phyloP scores from a whole-genome alignment of 2,113 vertebrate species.

The Zosterops pallidus region DNA sequence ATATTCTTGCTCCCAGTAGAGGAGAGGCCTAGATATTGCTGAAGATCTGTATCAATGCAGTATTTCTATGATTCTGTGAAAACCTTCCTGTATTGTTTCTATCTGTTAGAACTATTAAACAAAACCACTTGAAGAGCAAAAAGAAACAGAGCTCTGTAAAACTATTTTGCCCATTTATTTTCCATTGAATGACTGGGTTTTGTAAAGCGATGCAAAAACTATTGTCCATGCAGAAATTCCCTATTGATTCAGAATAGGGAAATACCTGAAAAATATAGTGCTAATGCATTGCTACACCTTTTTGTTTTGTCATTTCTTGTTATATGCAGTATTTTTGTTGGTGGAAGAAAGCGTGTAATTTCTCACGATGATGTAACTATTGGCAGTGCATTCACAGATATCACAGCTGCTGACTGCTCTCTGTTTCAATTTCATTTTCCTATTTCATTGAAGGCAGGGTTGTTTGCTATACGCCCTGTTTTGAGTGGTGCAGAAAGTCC shows the following conservation, averaged over 20 bases:
- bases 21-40: not conserved
- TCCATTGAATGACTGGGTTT: not conserved
- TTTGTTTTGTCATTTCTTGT: not conserved
- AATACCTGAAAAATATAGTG: not conserved
- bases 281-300: not conserved
- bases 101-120: not conserved
- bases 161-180: not conserved
- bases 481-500: slow-evolving; percentile 7
- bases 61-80: not conserved
- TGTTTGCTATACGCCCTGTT: not conserved
- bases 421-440: slow-evolving; percentile 30
- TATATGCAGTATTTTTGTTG: not conserved
- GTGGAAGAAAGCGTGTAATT: not conserved
- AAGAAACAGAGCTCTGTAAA: not conserved
- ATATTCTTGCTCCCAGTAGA: not conserved
- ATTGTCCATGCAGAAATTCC: not conserved
- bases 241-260: not conserved
- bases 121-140: not conserved
- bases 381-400: not conserved
- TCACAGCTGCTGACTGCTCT: not conserved
- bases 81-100: not conserved
- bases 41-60: not conserved
- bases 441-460: not conserved
- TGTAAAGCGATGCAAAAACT: not conserved
- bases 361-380: not conserved